Base-by-base conservation (phyloP, 1,140 invertebrate genomes). In the Chelonus insularis region DNA sequence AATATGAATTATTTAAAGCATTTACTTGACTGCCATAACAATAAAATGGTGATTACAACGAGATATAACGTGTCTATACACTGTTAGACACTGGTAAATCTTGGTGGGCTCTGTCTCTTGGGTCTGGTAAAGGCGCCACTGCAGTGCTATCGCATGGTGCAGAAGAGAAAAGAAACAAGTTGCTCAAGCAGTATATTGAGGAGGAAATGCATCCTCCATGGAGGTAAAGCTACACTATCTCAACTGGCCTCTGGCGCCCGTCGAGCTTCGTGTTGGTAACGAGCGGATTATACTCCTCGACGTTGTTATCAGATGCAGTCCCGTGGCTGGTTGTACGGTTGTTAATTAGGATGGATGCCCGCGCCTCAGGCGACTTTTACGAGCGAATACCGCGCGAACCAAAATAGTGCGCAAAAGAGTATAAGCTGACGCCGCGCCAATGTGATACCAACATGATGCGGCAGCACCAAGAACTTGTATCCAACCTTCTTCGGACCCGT, bases 311-410 rank as follows among this genome's bases (percentile, higher is more conserved):
- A 76, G 76, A 78, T 78, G 74, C 12, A 16, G 72, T 74, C 73
- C 73, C 72, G 68, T 74, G 50, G 29, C 72, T 72, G 74, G 69
- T 75, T 75, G 75, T 73, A 70, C 67, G 74, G 73, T 75, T 76
- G 76, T 79, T 79, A 79, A 79, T 79, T 79, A 78, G 76, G 77
- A 79, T 78, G 77, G 75, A 79, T 79, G 76, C 74, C 74, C 72
- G 72, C 74, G 73, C 77, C 76, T 75, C 69, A 68, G 77, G 76
- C 76, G 77, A 78, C 76, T 78, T 77, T 79, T 79, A 79, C 77
- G 75, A 78, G 75, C 71, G 75, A 69, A 74, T 75, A 70, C 71
- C 68, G 69, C 66, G 74, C 69, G 72, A 76, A 71, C 75, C 72
- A 69, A 76, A 78, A 75, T 72, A 75, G 70, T 72, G 69, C 65